Evolutionary conservation across 2,113 vertebrate genomes (phyloP), one percentile per base, ranked within the genome.

Genomic region (Bos javanicus): DNA sequence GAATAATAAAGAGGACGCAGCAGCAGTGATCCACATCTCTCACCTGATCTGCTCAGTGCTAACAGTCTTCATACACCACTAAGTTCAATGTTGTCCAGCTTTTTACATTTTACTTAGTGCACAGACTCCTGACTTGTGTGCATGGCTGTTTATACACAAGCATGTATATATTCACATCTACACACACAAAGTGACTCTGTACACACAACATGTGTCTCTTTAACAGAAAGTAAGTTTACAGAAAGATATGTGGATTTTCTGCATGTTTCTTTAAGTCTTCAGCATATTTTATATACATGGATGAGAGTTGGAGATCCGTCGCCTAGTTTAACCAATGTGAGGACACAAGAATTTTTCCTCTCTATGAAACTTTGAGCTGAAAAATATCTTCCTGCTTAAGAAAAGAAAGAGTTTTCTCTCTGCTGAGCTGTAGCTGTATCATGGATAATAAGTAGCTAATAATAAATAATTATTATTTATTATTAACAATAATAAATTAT

Each of bases 21-120:
- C 15, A n/a, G 15, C 14, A 12, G 8, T 0, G 2, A 57, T 4
- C 3, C 13, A 26, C 3, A 39, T 39, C 17, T 39, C 6, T 17
- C 9, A 52, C 6, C 23, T 52, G 17, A 67, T n/a, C 12, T 17
- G 13, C 2, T 74, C 11, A 36, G 13, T 26, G 5, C 5, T 78
- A 39, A 30, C 1, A 13, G 0, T 30, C 39, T 25, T 59, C 25
- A 28, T 26, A 5, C 17, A 21, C 30, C 14, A 3, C 6, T 56
- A 85, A 3, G 21, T 80, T 46, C 16, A 8, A 28, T 5, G n/a
- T 67, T n/a, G 21, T 30, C n/a, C 30, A 21, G 6, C 64, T 71
- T 23, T 56, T 80, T 56, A 60, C 7, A n/a, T 89, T 96, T 95
- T 46, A 56, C 15, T 93, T 84, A 50, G 1, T 62, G 3, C 1